These are phyloP conservation scores for Bathynomus jamesi DNA, from an alignment of 1,140 invertebrate genomes.

Conservation along the genomic window DNA sequence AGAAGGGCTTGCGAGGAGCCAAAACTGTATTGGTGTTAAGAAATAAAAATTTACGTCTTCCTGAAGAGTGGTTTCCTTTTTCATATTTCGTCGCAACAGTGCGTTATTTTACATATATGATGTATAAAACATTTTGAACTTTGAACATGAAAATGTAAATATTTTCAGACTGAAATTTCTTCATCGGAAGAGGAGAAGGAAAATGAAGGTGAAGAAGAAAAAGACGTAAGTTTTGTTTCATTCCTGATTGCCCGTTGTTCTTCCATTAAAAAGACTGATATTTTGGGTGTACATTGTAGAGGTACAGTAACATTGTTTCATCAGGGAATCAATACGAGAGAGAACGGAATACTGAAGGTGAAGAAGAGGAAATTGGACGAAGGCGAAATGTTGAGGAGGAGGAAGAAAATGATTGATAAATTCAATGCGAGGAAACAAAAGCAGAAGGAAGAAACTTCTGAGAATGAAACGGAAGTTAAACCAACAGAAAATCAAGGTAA, in stretches of 20 bases:
- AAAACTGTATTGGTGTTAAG: too few relatives aligned
- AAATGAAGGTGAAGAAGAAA: constrained; percentile 38
- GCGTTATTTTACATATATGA: too few relatives aligned
- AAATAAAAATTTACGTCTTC: too few relatives aligned
- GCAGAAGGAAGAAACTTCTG: background rate
- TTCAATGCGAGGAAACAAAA: constrained; percentile 35
- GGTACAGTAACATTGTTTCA: too few relatives aligned
- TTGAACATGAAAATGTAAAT: background rate
- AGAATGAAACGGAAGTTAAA: background rate
- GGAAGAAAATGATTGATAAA: constrained; percentile 43
- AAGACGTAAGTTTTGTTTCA: constrained; percentile 40
- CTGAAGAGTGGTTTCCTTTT: too few relatives aligned
- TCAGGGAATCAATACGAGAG: constrained; percentile 33
- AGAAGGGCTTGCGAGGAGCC: too few relatives aligned
- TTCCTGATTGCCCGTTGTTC: too few relatives aligned
- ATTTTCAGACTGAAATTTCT: constrained; percentile 22
- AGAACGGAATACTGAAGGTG: constrained; percentile 38
- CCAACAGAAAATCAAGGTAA: background rate
- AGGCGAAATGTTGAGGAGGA: constrained; percentile 42
- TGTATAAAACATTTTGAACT: too few relatives aligned
- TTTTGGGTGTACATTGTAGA: too few relatives aligned
- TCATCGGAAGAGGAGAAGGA: constrained; percentile 25
- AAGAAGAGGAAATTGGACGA: constrained; percentile 41
- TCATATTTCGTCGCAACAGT: too few relatives aligned
- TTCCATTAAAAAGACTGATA: too few relatives aligned